These are phyloP conservation scores for Erannis defoliaria DNA, from an alignment of 2,888 invertebrate species.

Conservation along the genomic window DNA sequence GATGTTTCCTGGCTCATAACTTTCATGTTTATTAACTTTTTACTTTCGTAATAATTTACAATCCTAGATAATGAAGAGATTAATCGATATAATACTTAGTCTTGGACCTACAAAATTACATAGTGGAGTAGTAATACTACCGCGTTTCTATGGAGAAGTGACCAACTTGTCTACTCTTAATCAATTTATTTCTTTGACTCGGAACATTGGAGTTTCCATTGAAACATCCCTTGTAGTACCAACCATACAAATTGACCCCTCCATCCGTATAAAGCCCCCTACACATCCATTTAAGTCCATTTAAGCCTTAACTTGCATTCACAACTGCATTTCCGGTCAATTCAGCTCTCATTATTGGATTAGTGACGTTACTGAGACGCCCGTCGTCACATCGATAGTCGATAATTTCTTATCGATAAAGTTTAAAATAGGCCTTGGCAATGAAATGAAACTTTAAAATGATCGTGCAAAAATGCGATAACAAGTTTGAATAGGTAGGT, in stretches of 20 bases:
- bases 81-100: no score
- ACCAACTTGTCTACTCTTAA: no score
- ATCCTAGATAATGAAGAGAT: no score
- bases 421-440: conserved; percentile 11
- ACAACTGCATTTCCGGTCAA: conserved; percentile 69
- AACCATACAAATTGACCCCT: conserved; percentile 30
- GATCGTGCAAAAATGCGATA: conserved; percentile 3
- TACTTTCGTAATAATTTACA: no score
- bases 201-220: background rate
- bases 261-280: conserved; percentile 12
- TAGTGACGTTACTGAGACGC: conserved; percentile 52
- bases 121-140: no score
- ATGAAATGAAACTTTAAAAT: conserved; percentile 6
- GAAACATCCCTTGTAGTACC: background rate
- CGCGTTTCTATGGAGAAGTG: no score
- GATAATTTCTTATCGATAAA: conserved; percentile 25
- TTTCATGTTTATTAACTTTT: no score
- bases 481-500: background rate
- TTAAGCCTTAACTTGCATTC: conserved; percentile 64
- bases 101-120: no score
- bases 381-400: conserved; percentile 9
- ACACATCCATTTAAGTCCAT: conserved; percentile 40
- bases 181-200: no score
- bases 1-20: no score
- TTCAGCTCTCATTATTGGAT: conserved; percentile 52